Evolutionary conservation across 2,797 vertebrate species (phyloP).

Genomic region (Labeo calbasu): DNA sequence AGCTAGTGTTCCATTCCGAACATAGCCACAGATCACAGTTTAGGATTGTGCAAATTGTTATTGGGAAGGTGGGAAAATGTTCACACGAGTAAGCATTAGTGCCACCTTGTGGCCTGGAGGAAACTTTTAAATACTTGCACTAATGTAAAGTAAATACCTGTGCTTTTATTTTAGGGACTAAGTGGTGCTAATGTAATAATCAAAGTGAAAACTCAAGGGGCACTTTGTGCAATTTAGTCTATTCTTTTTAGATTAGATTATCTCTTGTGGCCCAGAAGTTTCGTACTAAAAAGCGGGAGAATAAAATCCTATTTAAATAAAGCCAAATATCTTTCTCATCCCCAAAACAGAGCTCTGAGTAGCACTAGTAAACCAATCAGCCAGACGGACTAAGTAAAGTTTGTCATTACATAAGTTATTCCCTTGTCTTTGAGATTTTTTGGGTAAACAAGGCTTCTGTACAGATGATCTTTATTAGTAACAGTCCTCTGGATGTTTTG

Average conservation of each 20-base stretch:
- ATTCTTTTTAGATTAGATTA: neutral
- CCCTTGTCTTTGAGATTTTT: slow-evolving; percentile 79
- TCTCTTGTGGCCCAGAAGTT: neutral
- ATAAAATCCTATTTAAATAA: slow-evolving; percentile 28
- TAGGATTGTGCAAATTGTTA: neutral
- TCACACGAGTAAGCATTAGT: slow-evolving; percentile 50
- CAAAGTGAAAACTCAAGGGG: neutral
- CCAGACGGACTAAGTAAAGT: slow-evolving; percentile 65
- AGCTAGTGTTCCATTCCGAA: neutral
- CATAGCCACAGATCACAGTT: neutral
- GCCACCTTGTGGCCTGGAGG: slow-evolving; percentile 49
- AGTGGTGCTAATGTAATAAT: neutral
- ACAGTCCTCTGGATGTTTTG: slow-evolving; percentile 74
- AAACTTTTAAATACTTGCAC: slow-evolving; percentile 18
- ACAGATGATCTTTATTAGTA: slow-evolving; percentile 79
- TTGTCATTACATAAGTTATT: slow-evolving; percentile 79
- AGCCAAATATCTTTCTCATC: slow-evolving; percentile 35
- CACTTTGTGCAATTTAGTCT: neutral
- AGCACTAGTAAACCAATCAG: slow-evolving; percentile 70
- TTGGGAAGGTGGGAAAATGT: neutral
- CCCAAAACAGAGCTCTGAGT: slow-evolving; percentile 73
- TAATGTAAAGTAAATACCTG: neutral
- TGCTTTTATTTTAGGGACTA: neutral
- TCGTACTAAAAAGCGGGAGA: neutral
- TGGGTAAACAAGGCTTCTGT: slow-evolving; percentile 83